Conservation (phyloP, 2,113 vertebrate genomes). For the Trachemys scripta region DNA sequence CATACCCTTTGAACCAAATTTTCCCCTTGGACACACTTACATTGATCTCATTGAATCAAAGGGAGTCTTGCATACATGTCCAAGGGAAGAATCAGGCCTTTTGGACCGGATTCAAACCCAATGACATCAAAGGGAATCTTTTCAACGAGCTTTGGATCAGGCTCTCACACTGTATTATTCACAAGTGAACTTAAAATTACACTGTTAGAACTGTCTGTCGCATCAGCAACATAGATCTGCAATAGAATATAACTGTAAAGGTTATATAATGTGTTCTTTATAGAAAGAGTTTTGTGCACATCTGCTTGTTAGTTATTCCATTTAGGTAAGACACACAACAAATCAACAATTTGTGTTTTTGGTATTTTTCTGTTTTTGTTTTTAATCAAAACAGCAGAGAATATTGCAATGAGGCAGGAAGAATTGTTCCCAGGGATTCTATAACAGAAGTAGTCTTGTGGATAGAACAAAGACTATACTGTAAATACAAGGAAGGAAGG, state of each 20-base stretch:
- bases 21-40: background rate
- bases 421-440: slow-evolving; percentile 34
- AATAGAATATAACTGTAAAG: slow-evolving; percentile 18
- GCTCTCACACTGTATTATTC: background rate
- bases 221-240: background rate
- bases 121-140: slow-evolving; percentile 40
- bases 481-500: slow-evolving; percentile 45
- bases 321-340: slow-evolving; percentile 5
- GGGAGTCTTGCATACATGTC: slow-evolving; percentile 16
- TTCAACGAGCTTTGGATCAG: slow-evolving; percentile 16
- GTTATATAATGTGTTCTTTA: slow-evolving; percentile 33
- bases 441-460: slow-evolving; percentile 22
- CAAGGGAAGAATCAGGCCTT: background rate
- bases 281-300: slow-evolving; percentile 14
- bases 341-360: slow-evolving; percentile 45
- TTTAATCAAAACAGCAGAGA: slow-evolving; percentile 13
- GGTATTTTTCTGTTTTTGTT: background rate
- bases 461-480: slow-evolving; percentile 46
- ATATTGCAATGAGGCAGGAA: slow-evolving; percentile 41
- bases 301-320: slow-evolving; percentile 28
- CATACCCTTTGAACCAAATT: background rate
- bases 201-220: background rate
- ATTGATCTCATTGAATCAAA: background rate
- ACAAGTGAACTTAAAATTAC: background rate
- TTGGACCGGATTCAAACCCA: slow-evolving; percentile 1